phyloP scores from a whole-genome alignment of 2,888 invertebrate genomes.

The Baronia brevicornis region DNA sequence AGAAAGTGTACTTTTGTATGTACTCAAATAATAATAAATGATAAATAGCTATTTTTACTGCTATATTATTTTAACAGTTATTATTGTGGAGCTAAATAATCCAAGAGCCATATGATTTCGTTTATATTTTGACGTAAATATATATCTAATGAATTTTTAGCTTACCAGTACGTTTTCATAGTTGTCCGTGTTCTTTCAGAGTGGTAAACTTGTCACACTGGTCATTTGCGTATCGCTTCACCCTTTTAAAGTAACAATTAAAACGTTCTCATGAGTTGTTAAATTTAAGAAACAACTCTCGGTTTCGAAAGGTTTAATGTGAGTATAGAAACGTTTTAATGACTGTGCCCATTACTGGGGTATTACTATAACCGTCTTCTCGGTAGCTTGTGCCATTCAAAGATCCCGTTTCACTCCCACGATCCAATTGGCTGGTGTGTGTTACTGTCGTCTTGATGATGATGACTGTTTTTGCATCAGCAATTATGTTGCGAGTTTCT shows the following conservation, averaged over 20 bases:
- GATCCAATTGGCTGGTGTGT: conserved; percentile 65
- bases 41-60: no score
- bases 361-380: conserved; percentile 57
- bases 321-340: conserved; percentile 64
- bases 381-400: conserved; percentile 43
- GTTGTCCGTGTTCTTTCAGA: no score
- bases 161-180: no score
- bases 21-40: conserved; percentile 9
- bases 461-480: conserved; percentile 68
- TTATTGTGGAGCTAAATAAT: no score
- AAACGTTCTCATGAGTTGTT: conserved; percentile 17
- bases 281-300: conserved; percentile 43
- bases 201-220: no score
- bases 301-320: conserved; percentile 64
- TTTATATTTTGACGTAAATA: no score
- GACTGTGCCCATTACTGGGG: conserved; percentile 48
- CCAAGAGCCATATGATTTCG: no score
- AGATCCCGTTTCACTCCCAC: conserved; percentile 71
- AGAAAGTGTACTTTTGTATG: conserved; percentile 1
- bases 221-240: no score
- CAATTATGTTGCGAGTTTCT: conserved; percentile 55
- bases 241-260: no score
- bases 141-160: no score
- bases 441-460: conserved; percentile 62
- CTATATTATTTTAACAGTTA: no score